These are phyloP conservation scores for Cydia pomonella DNA, from an alignment of 1,140 invertebrate genomes.

Conservation along the genomic window DNA sequence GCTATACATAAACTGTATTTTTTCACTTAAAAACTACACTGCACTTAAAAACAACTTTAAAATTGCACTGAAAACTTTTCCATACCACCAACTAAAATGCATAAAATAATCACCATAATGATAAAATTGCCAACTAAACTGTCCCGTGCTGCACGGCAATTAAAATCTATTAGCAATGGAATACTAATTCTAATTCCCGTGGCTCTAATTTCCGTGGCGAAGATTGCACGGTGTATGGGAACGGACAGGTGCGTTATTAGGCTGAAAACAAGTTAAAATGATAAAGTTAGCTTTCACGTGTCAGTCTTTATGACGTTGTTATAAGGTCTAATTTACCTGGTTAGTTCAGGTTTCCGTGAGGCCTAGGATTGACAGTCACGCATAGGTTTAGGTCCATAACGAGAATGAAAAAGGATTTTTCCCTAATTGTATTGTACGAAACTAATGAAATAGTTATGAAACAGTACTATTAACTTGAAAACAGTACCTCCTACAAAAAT, in stretches of 20 bases:
- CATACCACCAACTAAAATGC: background rate
- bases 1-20: no score
- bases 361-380: background rate
- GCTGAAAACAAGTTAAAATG: background rate
- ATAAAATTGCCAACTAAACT: background rate
- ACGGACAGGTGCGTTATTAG: background rate
- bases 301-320: background rate
- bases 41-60: no score
- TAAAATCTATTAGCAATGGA: conserved; percentile 3
- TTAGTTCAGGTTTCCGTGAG: background rate
- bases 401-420: background rate
- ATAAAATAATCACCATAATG: background rate
- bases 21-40: no score
- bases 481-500: background rate
- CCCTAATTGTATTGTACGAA: background rate
- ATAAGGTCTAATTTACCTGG: background rate
- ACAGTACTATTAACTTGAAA: background rate
- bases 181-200: conserved; percentile 5
- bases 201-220: background rate
- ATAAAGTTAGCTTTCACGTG: background rate
- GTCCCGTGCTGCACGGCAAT: background rate
- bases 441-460: background rate
- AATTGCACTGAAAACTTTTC: no score
- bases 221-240: background rate
- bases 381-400: background rate